Percentiles rank a stretch among this genome's conserved stretches.
These are phyloP conservation scores for Teleopsis dalmanni DNA, from an alignment of 1,140 invertebrate species.

Conservation along the genomic window DNA sequence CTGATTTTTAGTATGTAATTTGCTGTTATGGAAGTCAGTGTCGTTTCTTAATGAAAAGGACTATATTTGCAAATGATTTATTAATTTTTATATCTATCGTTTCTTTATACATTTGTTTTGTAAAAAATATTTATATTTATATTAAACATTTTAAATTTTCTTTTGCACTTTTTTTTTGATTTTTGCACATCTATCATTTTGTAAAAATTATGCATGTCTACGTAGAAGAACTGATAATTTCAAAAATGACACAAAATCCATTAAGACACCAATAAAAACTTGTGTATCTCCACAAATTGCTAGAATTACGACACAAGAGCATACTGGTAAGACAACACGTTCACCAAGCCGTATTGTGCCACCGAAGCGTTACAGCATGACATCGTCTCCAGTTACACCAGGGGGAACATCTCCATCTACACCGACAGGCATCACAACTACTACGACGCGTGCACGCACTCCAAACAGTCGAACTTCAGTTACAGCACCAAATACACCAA, in stretches of 20 bases:
- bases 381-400: constrained; percentile 5
- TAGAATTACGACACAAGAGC: constrained; percentile 32
- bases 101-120: too few relatives aligned
- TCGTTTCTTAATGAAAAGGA: too few relatives aligned
- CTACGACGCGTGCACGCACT: constrained; percentile 22
- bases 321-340: constrained; percentile 21
- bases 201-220: constrained; percentile 4
- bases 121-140: too few relatives aligned
- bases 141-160: too few relatives aligned
- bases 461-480: constrained; percentile 26
- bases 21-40: too few relatives aligned
- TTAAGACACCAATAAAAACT: neutral
- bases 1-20: too few relatives aligned
- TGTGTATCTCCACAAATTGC: constrained; percentile 29
- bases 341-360: constrained; percentile 41
- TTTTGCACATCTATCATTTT: neutral
- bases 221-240: constrained; percentile 23
- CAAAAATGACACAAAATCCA: constrained; percentile 10
- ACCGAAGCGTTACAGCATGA: constrained; percentile 39
- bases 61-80: too few relatives aligned
- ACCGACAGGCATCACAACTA: constrained; percentile 13
- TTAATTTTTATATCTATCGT: too few relatives aligned
- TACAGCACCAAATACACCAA: constrained; percentile 37
- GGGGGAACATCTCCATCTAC: constrained; percentile 11
- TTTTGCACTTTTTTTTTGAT: too few relatives aligned